Conservation (phyloP, 1,140 invertebrate genomes). For the Tenebrio molitor region DNA sequence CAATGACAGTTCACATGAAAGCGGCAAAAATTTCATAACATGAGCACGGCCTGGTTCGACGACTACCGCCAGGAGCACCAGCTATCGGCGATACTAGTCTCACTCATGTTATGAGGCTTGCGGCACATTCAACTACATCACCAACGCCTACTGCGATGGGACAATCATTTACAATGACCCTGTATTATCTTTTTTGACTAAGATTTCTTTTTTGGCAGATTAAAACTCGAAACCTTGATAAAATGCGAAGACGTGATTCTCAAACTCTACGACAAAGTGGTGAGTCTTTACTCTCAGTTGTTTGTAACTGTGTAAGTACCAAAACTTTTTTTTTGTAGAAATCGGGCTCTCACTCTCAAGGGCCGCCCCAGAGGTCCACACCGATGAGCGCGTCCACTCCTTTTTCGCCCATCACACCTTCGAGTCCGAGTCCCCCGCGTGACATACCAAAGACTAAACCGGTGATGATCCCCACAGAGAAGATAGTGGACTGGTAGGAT, state of each 20-base stretch:
- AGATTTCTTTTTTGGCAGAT: conserved; percentile 69
- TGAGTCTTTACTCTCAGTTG: conserved; percentile 61
- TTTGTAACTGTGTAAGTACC: background rate
- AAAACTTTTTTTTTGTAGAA: conserved; percentile 20
- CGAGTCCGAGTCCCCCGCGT: conserved; percentile 66
- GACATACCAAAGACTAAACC: conserved; percentile 54
- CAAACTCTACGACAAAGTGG: conserved; percentile 76
- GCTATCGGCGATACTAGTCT: too few species aligned
- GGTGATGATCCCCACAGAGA: conserved; percentile 67
- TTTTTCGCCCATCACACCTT: conserved; percentile 63
- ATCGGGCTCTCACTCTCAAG: conserved; percentile 18
- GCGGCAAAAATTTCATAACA: too few species aligned
- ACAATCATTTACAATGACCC: too few species aligned
- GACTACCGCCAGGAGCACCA: too few species aligned
- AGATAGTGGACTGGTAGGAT: conserved; percentile 34
- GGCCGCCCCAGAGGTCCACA: background rate
- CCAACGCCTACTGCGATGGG: too few species aligned
- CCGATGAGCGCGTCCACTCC: background rate
- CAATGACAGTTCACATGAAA: too few species aligned
- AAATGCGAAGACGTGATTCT: conserved; percentile 76
- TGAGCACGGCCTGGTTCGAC: too few species aligned
- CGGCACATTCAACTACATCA: too few species aligned
- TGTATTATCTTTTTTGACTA: too few species aligned
- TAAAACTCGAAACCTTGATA: conserved; percentile 75
- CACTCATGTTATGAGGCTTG: too few species aligned